Evolutionary conservation across 2,797 vertebrate species (phyloP).

Genomic region (Gadopsis bispinosus): DNA sequence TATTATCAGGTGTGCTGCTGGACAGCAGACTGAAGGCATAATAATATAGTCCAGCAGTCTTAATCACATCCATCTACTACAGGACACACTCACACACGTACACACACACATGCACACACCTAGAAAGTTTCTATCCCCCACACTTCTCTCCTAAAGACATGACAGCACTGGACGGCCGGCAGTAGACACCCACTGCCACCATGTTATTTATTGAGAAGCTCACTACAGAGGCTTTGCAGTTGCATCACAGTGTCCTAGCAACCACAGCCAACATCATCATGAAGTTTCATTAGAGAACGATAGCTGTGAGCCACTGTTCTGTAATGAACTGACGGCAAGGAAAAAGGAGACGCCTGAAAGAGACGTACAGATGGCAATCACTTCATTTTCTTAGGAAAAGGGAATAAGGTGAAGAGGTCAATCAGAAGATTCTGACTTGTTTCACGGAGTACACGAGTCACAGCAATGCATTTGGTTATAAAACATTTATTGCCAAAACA

Average conservation of each 20-base stretch:
- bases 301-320: neutral
- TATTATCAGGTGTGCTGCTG: constrained; percentile 43
- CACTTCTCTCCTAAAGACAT: constrained; percentile 40
- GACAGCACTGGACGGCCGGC: constrained; percentile 35
- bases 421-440: no score
- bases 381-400: neutral
- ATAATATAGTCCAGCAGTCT: constrained; percentile 52
- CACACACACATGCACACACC: constrained; percentile 21
- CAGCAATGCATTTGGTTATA: no score
- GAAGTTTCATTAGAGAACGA: constrained; percentile 16
- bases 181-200: constrained; percentile 24
- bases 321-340: neutral
- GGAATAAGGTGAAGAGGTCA: neutral
- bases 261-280: constrained; percentile 21
- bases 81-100: constrained; percentile 2
- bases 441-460: no score
- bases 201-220: constrained; percentile 24
- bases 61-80: constrained; percentile 34
- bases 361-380: neutral
- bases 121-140: constrained; percentile 1
- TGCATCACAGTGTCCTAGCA: constrained; percentile 58
- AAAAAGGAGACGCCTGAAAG: neutral
- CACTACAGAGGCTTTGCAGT: constrained; percentile 8
- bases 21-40: constrained; percentile 49
- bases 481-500: no score